Percentiles rank a stretch among this genome's conserved stretches.
phyloP scores from a whole-genome alignment of 2,888 invertebrate species.

The Dastarcus helophoroides region DNA sequence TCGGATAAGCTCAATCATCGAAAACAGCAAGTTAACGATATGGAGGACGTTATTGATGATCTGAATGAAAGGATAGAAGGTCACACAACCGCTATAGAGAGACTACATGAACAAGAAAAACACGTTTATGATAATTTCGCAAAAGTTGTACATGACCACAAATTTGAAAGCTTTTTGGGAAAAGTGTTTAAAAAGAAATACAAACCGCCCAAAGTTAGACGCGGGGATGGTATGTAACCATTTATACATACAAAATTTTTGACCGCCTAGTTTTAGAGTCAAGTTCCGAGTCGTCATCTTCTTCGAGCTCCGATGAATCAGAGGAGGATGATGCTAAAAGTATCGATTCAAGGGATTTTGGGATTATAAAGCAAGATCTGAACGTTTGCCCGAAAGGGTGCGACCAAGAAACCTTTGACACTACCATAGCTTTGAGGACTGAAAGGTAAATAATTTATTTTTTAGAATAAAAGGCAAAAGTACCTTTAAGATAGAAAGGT shows the following conservation, averaged over 20 bases:
- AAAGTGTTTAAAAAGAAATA: constrained; percentile 78
- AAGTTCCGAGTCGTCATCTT: constrained; percentile 32
- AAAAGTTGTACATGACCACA: constrained; percentile 50
- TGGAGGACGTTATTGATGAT: constrained; percentile 41
- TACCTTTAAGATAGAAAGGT: neutral
- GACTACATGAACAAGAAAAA: constrained; percentile 38
- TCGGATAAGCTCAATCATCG: constrained; percentile 34
- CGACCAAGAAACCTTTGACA: constrained; percentile 53
- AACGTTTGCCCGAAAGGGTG: constrained; percentile 60
- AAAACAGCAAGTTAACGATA: constrained; percentile 36
- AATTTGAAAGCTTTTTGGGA: constrained; percentile 65
- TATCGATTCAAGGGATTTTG: constrained; percentile 53
- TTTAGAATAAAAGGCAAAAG: neutral
- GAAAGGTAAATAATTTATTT: constrained; percentile 37
- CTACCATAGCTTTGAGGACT: constrained; percentile 51
- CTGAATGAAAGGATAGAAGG: constrained; percentile 43
- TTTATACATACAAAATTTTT: too few species aligned
- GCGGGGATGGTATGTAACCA: constrained; percentile 38
- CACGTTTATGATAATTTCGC: constrained; percentile 46
- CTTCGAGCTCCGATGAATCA: constrained; percentile 45
- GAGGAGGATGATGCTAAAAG: constrained; percentile 47
- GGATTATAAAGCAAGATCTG: constrained; percentile 57
- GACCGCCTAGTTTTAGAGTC: too few species aligned
- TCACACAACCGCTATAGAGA: constrained; percentile 36
- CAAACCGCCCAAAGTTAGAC: constrained; percentile 51